phyloP scores from a whole-genome alignment of 2,113 vertebrate genomes.

The Eclectus roratus region DNA sequence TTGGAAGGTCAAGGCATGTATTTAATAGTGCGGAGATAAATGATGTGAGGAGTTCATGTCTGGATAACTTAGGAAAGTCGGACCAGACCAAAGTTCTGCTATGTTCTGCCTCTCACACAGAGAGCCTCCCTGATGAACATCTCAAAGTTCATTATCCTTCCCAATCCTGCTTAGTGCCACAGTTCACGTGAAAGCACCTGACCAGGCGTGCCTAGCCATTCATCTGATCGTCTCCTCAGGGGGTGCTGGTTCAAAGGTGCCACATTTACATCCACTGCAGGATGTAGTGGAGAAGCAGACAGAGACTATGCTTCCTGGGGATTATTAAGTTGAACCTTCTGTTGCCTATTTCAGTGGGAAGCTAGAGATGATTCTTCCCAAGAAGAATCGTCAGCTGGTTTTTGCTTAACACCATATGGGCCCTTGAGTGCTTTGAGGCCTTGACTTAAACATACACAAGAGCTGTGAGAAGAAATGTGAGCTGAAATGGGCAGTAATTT shows the following conservation, averaged over 20 bases:
- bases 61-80: neutral
- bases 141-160: constrained; percentile 9
- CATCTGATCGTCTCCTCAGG: neutral
- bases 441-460: neutral
- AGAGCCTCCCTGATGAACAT: neutral
- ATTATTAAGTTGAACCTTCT: neutral
- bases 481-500: neutral
- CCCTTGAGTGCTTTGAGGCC: neutral
- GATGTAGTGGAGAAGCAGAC: neutral
- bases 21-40: neutral
- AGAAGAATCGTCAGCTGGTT: neutral
- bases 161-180: neutral
- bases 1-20: neutral
- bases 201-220: neutral
- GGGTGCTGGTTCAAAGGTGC: neutral
- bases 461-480: neutral
- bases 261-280: neutral
- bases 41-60: neutral
- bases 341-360: neutral
- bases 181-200: neutral
- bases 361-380: neutral
- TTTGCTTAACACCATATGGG: neutral
- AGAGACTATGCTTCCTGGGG: neutral
- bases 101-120: neutral
- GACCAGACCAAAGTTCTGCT: constrained; percentile 29